Percentiles rank a stretch among this genome's conserved stretches.
phyloP scores from a whole-genome alignment of 1,140 invertebrate genomes.

The Trichonephila inaurata region DNA sequence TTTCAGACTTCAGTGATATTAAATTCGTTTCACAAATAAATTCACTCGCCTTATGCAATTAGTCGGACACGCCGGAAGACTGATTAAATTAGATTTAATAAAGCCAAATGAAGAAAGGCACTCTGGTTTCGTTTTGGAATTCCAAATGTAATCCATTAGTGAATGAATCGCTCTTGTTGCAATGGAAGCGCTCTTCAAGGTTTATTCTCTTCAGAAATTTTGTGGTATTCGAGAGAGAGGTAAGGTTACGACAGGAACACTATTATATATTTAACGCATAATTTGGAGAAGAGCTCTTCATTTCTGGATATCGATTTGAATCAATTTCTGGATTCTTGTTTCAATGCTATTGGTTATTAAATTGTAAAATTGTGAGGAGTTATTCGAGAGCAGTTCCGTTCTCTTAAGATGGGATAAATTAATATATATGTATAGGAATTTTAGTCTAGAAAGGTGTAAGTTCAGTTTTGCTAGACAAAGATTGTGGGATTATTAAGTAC shows the following conservation, averaged over 20 bases:
- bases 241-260: constrained; percentile 12
- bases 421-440: too few species aligned
- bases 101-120: constrained; percentile 2
- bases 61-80: neutral
- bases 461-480: too few species aligned
- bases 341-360: neutral
- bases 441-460: too few species aligned
- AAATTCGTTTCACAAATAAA: constrained; percentile 42
- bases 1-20: neutral
- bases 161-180: neutral
- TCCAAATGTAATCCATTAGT: constrained; percentile 20
- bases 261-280: neutral
- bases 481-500: too few species aligned
- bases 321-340: neutral
- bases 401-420: too few species aligned
- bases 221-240: neutral
- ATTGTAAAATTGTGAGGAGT: neutral
- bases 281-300: neutral
- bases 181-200: neutral
- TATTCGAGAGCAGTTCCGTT: neutral
- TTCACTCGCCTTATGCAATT: neutral
- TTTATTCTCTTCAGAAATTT: neutral
- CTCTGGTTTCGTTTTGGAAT: constrained; percentile 29
- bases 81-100: constrained; percentile 43
- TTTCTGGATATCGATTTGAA: neutral